phyloP scores from a whole-genome alignment of 1,140 invertebrate species.

The Lucilia cuprina region DNA sequence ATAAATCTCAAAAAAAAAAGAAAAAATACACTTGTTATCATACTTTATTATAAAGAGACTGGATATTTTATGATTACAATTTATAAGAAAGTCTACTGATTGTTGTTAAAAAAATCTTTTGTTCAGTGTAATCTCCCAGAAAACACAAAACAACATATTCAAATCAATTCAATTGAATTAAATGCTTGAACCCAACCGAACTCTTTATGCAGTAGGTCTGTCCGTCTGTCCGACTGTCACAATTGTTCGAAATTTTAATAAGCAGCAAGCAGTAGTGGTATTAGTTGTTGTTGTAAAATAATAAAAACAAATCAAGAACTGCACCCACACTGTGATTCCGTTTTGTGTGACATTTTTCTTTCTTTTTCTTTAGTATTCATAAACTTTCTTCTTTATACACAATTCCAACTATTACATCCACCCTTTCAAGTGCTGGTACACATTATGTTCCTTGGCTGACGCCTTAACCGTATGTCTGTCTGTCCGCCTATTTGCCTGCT shows the following conservation, averaged over 20 bases:
- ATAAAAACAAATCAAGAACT: too few species aligned
- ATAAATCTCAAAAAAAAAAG: background rate
- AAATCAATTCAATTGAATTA: conserved; percentile 9
- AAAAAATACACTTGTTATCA: background rate
- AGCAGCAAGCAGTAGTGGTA: background rate
- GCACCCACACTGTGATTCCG: background rate
- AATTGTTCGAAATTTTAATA: background rate
- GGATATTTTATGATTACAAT: background rate
- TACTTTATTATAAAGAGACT: background rate
- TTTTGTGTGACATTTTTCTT: background rate
- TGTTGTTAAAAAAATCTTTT: background rate
- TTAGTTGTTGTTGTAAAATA: too few species aligned
- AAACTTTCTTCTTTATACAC: background rate
- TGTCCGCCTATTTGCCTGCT: background rate
- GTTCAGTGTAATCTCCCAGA: background rate
- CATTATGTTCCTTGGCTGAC: background rate
- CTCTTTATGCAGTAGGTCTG: background rate
- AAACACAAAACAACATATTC: background rate
- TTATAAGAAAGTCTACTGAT: background rate
- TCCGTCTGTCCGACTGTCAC: background rate
- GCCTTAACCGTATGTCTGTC: too few species aligned
- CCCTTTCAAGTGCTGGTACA: background rate
- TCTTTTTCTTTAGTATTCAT: background rate
- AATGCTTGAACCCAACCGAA: background rate
- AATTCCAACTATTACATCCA: background rate